Base-by-base conservation (phyloP, 2,888 invertebrate genomes). In the Sussaba pulchella region DNA sequence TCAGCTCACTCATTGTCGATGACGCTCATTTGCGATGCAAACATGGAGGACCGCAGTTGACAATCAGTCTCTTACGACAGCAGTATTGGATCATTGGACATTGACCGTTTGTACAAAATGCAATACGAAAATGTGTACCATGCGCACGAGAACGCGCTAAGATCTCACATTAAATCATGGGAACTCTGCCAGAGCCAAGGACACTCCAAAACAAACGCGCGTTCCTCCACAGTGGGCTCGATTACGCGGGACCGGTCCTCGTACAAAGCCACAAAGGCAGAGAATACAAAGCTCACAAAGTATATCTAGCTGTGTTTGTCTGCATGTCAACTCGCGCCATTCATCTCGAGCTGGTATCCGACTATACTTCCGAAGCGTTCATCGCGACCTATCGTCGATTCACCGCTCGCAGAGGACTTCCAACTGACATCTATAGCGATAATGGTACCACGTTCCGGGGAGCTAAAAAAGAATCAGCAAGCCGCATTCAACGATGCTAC, bases 211-310 rank as follows among this genome's bases (percentile, higher is more conserved):
- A 79, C 3, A n/a, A n/a, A n/a, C 61, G 81, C 0, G 87, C 90
- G 1, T 91, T 91, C 79, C 59, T 83, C 4, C 78, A 87, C 52
- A 71, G 81, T 17, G 91, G 89, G 8, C 57, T 91, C 0, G 92
- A 92, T 59, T 89, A 85, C n/a, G 87, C 86, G 24, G 90, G 91
- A 4, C 91, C 90, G 0, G 84, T 85, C 31, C 69, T 47, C 21
- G 69, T 84, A n/a, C 70, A 79, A 24, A 80, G 64, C 5, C 59
- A 64, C 10, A 73, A 64, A 21, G 50, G 74, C 12, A 70, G 83
- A 26, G 78, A 81, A 14, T 61, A 76, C 0, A 80, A 80, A 63
- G 10, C 67, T 9, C 24, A 76, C 1, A 88, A 88, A 50, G 57
- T 63, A 0, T 72, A 43, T 26, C 6, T 72, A 2, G 45, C 45